Evolutionary conservation across 53 echinoderm and acorn worm genomes (phyloP), one percentile per base, ranked within the genome.

Genomic region (Temnopleurus reevesii): DNA sequence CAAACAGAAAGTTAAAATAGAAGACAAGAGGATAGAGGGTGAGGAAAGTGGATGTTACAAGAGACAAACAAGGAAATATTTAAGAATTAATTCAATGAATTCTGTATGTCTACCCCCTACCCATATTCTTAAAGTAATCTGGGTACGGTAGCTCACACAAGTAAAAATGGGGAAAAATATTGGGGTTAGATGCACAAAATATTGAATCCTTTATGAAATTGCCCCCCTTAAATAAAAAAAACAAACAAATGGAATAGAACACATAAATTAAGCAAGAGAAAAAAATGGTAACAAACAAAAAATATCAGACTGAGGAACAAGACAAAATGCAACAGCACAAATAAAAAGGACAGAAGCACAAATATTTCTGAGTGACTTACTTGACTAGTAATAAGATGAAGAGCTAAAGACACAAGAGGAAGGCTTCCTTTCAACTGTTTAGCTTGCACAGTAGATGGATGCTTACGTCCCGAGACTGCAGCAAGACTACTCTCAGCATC

Each of bases 351-450:
- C 8, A 21, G 27, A n/a, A 58, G 58, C 49, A 49, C 49, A 49
- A 21, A n/a, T 8, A 25, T 58, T 58, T 58, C 58, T 76, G 27
- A n/a, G 9, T 25, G 43, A 44, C 92, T 81, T 86, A 99, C 99
- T 92, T 94, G 94, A 61, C 99, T 99, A 18, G 99, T 99, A 34
- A 94, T 94, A 33, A 99, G 90, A 77, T 99, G 94, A 2, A 96
- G 85, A 13, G 94, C 93, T 4, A 99, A 86, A 7, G 99, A 93
- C 9, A 96, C 92, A 41, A 99, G 90, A 19, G 99, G 99, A 23
- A 99, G 90, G 76, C 91, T 93, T 5, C 90, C 90, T 86, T 99
- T 99, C 30, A 99, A 90, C 36, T 93, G 93, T 84, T 96, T 95
- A 84, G 99, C 99, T 71, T 99, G 96, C 8, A 99, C 49, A 12